phyloP scores from a whole-genome alignment of 2,113 vertebrate genomes.

The Caranx ignobilis region DNA sequence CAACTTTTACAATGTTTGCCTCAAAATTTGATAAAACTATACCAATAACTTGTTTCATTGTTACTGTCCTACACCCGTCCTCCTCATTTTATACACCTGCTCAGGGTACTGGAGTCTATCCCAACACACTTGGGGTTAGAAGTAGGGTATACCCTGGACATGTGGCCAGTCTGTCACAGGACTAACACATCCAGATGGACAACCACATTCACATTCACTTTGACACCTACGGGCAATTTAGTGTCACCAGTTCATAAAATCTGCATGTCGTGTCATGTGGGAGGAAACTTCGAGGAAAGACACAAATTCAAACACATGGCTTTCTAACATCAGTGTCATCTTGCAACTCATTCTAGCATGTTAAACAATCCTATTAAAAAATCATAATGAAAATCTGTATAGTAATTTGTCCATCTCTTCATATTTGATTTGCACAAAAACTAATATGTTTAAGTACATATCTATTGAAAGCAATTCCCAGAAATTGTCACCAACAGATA shows the following conservation, averaged over 20 bases:
- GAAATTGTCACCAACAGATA: conserved; percentile 15
- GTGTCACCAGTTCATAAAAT: conserved; percentile 35
- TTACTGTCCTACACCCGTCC: not conserved
- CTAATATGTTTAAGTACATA: not conserved
- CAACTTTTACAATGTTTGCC: too few species aligned
- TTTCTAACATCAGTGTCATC: not conserved
- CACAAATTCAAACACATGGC: not conserved
- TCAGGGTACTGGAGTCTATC: conserved; percentile 29
- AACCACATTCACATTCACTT: conserved; percentile 51
- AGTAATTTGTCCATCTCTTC: not conserved
- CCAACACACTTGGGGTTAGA: conserved; percentile 20
- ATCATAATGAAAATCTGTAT: not conserved
- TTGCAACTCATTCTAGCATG: not conserved
- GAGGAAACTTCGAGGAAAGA: not conserved
- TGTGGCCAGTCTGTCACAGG: conserved; percentile 41
- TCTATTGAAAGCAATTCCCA: conserved; percentile 19
- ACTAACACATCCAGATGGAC: conserved; percentile 29
- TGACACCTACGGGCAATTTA: conserved; percentile 48
- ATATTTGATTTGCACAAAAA: not conserved
- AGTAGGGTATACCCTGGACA: conserved; percentile 16
- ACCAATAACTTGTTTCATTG: too few species aligned
- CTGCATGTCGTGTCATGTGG: conserved; percentile 25
- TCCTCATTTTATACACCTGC: not conserved
- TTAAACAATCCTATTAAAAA: not conserved
- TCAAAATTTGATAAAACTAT: too few species aligned